These are phyloP conservation scores for Drosophila conformis DNA, from an alignment of 2,888 invertebrate species.

Conservation along the genomic window DNA sequence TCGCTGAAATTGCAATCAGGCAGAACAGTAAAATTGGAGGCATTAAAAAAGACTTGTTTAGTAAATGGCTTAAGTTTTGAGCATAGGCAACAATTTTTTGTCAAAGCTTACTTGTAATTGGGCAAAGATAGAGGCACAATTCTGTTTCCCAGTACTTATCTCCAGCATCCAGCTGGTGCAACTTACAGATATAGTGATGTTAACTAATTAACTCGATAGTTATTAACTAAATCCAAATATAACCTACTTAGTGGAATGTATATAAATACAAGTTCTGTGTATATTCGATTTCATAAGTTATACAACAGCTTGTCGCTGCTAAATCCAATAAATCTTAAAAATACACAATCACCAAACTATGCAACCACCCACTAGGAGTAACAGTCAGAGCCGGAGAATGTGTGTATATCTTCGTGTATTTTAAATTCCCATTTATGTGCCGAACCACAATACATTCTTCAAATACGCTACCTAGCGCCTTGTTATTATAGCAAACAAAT, in stretches of 20 bases:
- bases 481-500: conserved; percentile 79
- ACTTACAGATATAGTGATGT: neutral
- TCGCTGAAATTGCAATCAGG: neutral
- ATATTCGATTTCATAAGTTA: neutral
- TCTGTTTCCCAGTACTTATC: neutral
- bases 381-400: neutral
- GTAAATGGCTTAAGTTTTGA: neutral
- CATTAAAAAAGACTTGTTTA: neutral
- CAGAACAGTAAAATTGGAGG: neutral
- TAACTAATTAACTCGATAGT: neutral
- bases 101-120: neutral
- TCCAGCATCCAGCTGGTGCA: neutral
- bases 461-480: conserved; percentile 70
- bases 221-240: neutral
- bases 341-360: conserved; percentile 38
- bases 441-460: conserved; percentile 71
- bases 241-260: neutral
- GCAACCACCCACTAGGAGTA: conserved; percentile 21
- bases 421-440: conserved; percentile 66
- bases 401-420: conserved; percentile 32
- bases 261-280: neutral
- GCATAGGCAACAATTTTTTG: neutral
- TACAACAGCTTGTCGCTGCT: neutral
- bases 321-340: conserved; percentile 47
- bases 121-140: neutral